Conservation (phyloP, 2,888 invertebrate species). For the Neuroscelio doddi region DNA sequence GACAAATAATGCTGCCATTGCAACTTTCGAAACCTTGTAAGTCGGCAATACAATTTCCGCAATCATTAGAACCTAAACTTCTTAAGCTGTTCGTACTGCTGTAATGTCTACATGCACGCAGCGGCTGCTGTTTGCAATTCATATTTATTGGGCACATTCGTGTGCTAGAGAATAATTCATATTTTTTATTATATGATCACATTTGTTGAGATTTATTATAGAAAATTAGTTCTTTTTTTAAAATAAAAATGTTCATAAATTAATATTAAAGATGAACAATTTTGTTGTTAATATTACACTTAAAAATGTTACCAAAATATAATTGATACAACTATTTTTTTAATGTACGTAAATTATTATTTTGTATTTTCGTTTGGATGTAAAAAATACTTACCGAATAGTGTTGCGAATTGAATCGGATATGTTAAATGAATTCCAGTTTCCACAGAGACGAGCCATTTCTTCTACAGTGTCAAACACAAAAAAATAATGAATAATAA, state of each 20-base stretch:
- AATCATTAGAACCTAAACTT: constrained; percentile 54
- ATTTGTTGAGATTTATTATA: background rate
- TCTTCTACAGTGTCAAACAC: constrained; percentile 77
- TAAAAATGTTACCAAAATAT: background rate
- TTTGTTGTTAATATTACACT: background rate
- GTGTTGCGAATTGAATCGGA: constrained; percentile 54
- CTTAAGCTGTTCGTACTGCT: constrained; percentile 60
- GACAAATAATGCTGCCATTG: no score
- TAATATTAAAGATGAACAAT: no score
- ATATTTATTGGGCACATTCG: constrained; percentile 56
- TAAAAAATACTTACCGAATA: constrained; percentile 56
- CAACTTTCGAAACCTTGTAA: constrained; percentile 58
- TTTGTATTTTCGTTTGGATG: background rate
- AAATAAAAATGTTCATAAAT: no score
- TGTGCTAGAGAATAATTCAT: constrained; percentile 30
- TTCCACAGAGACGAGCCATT: constrained; percentile 84
- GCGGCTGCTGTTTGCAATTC: constrained; percentile 54
- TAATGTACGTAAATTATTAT: no score
- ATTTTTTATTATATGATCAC: background rate
- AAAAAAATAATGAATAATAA: constrained; percentile 10
- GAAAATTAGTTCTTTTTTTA: background rate
- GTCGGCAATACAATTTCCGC: constrained; percentile 50
- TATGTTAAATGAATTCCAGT: constrained; percentile 80
- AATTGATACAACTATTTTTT: background rate
- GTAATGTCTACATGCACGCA: constrained; percentile 56